A percentile compares a stretch with the other conserved stretches of the same genome.
These are phyloP conservation scores for Neotoxoptera formosana DNA, from an alignment of 1,140 invertebrate genomes.

Conservation along the genomic window DNA sequence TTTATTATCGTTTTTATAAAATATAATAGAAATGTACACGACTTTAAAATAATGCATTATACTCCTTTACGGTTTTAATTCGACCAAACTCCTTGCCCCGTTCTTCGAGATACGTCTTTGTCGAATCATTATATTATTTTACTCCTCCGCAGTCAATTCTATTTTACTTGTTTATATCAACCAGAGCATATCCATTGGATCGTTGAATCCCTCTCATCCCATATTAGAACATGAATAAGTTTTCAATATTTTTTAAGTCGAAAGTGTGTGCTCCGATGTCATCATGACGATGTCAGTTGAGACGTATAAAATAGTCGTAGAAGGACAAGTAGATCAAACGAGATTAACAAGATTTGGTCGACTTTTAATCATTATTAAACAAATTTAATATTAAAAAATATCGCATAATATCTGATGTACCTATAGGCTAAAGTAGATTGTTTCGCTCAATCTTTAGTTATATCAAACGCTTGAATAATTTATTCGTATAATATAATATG, in stretches of 20 bases:
- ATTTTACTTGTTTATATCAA: background rate
- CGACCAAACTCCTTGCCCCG: background rate
- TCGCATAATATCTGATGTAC: background rate
- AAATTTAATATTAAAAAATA: background rate
- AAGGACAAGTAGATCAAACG: background rate
- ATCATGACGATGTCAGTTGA: background rate
- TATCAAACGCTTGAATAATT: background rate
- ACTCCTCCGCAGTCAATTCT: background rate
- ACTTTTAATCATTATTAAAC: background rate
- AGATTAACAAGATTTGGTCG: background rate
- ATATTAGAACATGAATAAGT: background rate
- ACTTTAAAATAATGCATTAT: background rate
- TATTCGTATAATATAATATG: background rate
- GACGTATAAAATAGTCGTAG: background rate
- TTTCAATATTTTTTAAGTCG: background rate
- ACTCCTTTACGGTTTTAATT: background rate
- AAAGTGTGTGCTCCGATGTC: background rate
- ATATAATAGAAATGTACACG: background rate
- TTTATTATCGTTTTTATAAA: background rate
- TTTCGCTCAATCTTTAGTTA: background rate
- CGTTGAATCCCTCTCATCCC: background rate
- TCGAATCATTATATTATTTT: background rate
- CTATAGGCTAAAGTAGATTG: background rate
- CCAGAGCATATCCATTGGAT: background rate
- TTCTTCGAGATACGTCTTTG: background rate